phyloP scores from a whole-genome alignment of 1,140 invertebrate genomes.

The Muscidifurax raptorellus region DNA sequence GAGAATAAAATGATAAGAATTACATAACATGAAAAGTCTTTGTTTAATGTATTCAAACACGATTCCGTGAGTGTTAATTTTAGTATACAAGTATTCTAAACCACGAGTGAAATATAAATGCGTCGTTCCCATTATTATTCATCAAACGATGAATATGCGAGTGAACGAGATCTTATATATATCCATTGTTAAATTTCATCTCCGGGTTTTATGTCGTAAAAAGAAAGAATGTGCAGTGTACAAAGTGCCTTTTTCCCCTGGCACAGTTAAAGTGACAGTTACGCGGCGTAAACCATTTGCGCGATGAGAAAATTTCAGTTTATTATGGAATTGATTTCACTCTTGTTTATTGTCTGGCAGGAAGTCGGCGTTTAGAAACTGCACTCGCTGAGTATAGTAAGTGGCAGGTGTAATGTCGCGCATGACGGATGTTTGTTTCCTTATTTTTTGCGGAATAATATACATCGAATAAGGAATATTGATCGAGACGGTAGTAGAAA shows the following conservation, averaged over 20 bases:
- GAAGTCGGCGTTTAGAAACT: background rate
- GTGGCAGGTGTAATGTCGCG: background rate
- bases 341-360: conserved; percentile 1
- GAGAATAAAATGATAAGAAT: background rate
- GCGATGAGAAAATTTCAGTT: conserved; percentile 12
- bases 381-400: background rate
- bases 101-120: background rate
- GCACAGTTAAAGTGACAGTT: background rate
- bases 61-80: background rate
- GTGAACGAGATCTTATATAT: background rate
- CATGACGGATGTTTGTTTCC: too few relatives aligned
- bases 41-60: background rate
- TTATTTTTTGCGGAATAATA: background rate
- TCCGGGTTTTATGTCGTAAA: background rate
- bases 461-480: background rate
- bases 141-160: background rate
- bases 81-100: background rate
- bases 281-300: background rate
- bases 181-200: background rate
- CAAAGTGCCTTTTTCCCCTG: background rate
- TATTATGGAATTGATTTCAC: conserved; percentile 39
- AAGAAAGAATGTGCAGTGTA: background rate
- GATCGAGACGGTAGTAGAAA: background rate
- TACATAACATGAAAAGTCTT: too few relatives aligned
- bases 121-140: conserved; percentile 1